Evolutionary conservation across 2,888 invertebrate genomes (phyloP), one percentile per base, ranked within the genome.

Genomic region (Spatulosminthurus flaviceps): DNA sequence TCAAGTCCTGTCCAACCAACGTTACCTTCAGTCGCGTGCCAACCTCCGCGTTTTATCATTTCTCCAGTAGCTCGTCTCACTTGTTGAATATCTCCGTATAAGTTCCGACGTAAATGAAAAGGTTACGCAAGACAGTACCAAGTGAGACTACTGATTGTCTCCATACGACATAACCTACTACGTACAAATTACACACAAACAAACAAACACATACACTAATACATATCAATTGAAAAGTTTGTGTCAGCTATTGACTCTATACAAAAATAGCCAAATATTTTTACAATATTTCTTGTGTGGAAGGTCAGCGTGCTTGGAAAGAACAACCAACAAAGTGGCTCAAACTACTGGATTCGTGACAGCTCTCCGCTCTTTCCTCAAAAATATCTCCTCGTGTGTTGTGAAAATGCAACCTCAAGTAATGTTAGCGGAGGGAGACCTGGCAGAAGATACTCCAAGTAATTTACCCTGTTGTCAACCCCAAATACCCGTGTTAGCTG

Each of bases 381-480:
- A 72, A 66, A 72, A 28, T 66, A 9, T 77, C 19, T 77, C 76
- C 41, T 43, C 73, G 42, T 73, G 73, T 80, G 71, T 71, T 42
- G 66, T 79, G 26, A 81, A 74, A n/a, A 85, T 85, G 85, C 85
- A 83, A 70, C 85, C 85, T 0, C 81, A 82, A 66, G 42, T 81
- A 43, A 81, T 83, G 77, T 61, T 81, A 19, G 78, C 82, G 79
- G 85, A 82, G 2, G 80, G 70, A 28, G 77, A 73, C n/a, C 73
- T 79, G 1, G 83, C 82, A 60, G 81, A 85, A 70, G 83, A 66
- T 4, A 82, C 82, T 22, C 83, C 85, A 19, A 76, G 72, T 71
- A 83, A 85, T 77, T 80, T 84, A 22, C 82, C 85, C 0, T 85
- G 82, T 75, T 85, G 85, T 79, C 85, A 85, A 69, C 83, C 84